Conservation (phyloP, 2,113 vertebrate genomes). For the Chitala chitala region DNA sequence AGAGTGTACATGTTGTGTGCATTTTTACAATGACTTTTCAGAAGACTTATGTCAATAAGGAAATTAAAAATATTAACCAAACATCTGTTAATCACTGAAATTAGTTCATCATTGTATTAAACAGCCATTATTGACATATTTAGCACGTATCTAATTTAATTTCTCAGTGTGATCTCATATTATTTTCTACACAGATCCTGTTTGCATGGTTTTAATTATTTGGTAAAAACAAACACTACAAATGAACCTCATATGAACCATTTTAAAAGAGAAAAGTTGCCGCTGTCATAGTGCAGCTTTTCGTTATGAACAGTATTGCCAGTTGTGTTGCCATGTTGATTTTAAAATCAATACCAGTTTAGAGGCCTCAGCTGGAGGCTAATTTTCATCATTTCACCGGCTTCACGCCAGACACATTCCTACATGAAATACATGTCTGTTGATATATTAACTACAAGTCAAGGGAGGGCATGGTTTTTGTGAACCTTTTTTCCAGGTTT, state of each 20-base stretch:
- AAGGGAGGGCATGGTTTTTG: neutral
- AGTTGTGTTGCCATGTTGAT: neutral
- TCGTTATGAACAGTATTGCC: neutral
- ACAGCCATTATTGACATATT: neutral
- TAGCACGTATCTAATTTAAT: neutral
- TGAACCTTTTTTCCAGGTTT: neutral
- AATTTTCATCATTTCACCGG: neutral
- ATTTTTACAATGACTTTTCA: neutral
- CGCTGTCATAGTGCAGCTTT: neutral
- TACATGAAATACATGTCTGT: neutral
- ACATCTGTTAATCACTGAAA: neutral
- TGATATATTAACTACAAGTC: neutral
- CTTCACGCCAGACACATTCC: neutral
- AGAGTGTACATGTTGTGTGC: neutral
- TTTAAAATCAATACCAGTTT: neutral
- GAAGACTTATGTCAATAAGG: neutral
- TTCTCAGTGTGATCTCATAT: neutral
- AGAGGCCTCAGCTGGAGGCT: neutral
- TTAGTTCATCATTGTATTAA: neutral
- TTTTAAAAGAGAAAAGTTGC: neutral
- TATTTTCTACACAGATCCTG: too few species aligned
- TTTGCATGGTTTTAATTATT: neutral
- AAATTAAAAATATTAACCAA: slow-evolving; percentile 1
- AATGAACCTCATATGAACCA: neutral
- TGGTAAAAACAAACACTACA: neutral